Evolutionary conservation across 2,888 invertebrate genomes (phyloP).

Genomic region (Cabera pusaria): DNA sequence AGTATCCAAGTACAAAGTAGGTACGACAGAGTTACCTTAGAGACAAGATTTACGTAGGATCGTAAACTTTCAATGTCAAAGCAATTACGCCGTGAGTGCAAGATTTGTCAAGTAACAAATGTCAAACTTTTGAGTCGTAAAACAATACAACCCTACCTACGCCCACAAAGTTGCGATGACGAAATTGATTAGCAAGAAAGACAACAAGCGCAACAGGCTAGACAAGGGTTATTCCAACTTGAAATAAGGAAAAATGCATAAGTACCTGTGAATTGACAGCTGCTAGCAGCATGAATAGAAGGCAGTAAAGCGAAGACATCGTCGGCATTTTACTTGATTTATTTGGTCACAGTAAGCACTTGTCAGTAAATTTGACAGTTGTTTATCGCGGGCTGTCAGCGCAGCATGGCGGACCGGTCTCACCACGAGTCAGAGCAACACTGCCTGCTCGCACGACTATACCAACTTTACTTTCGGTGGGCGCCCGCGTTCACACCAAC

Average conservation of each 20-base stretch:
- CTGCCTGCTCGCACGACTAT: conserved; percentile 62
- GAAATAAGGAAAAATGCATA: background rate
- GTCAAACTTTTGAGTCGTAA: conserved; percentile 23
- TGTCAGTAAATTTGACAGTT: conserved; percentile 45
- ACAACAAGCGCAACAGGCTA: conserved; percentile 31
- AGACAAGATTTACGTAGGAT: conserved; percentile 8
- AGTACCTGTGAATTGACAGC: conserved; percentile 62
- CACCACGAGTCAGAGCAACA: conserved; percentile 66
- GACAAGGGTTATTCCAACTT: conserved; percentile 21
- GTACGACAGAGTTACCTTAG: no score
- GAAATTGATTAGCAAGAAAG: conserved; percentile 33
- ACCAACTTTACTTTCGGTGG: conserved; percentile 77
- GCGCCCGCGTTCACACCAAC: conserved; percentile 60
- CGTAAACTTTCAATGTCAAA: conserved; percentile 19
- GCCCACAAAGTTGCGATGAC: conserved; percentile 31
- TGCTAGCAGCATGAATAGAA: conserved; percentile 57
- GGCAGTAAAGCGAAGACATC: conserved; percentile 63
- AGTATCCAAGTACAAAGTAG: no score
- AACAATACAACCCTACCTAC: conserved; percentile 25
- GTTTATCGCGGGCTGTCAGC: conserved; percentile 47
- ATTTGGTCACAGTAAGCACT: conserved; percentile 33
- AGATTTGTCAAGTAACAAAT: conserved; percentile 7
- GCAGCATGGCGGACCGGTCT: conserved; percentile 67
- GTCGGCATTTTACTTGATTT: conserved; percentile 56
- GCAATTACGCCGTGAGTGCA: conserved; percentile 3